Evolutionary conservation across 2,113 vertebrate genomes (phyloP).

Genomic region (Apteryx mantelli): DNA sequence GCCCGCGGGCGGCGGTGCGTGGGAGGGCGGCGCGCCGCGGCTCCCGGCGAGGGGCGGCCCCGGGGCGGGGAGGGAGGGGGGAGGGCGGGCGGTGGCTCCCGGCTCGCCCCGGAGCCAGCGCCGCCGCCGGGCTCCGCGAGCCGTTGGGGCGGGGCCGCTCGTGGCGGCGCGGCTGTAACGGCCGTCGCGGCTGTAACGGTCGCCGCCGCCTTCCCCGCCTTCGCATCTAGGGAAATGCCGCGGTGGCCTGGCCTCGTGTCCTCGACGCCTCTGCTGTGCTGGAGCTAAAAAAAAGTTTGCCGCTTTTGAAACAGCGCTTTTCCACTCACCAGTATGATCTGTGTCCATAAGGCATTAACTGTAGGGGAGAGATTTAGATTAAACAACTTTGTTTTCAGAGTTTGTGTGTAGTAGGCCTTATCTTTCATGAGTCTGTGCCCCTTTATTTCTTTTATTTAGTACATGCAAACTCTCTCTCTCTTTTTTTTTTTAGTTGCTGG

Average conservation of each 20-base stretch:
- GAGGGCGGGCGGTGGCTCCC: neutral
- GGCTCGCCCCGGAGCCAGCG: accelerated
- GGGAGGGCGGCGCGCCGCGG: neutral
- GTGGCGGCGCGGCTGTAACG: neutral
- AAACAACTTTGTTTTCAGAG: neutral
- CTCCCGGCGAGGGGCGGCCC: neutral
- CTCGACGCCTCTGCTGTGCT: neutral
- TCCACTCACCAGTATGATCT: accelerated
- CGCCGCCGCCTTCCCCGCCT: neutral
- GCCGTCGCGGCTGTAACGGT: neutral
- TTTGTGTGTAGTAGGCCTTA: neutral
- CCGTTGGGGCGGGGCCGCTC: no score
- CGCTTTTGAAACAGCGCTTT: accelerated
- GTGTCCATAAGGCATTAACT: neutral
- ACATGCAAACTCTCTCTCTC: neutral
- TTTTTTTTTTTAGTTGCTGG: neutral
- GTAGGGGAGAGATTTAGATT: neutral
- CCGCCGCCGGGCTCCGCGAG: neutral
- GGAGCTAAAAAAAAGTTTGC: neutral
- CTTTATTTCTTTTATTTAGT: neutral
- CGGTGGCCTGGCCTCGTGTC: neutral
- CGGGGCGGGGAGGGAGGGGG: no score
- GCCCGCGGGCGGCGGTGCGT: neutral
- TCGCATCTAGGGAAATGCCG: neutral
- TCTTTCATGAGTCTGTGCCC: neutral